These are phyloP conservation scores for Pseudachorutes palmiensis DNA, from an alignment of 1,140 invertebrate species.

Conservation along the genomic window DNA sequence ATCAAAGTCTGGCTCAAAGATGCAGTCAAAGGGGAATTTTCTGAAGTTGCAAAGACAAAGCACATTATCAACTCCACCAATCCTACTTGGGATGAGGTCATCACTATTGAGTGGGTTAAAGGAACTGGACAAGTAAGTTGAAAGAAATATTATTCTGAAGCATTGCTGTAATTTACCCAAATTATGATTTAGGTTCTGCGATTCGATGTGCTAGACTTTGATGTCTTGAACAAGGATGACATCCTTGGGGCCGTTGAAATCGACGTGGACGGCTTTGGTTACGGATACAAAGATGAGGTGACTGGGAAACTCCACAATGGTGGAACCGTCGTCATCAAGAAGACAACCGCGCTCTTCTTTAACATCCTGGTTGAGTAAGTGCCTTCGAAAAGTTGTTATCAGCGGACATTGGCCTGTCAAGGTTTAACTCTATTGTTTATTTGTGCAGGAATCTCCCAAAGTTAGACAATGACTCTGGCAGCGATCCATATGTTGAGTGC, in stretches of 20 bases:
- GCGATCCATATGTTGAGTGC: slow-evolving; percentile 1
- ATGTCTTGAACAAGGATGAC: slow-evolving; percentile 8
- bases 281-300: background rate
- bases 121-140: background rate
- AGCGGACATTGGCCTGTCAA: background rate
- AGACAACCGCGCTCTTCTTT: background rate
- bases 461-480: background rate
- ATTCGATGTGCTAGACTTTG: background rate
- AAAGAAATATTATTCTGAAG: background rate
- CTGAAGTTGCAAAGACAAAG: background rate
- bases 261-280: background rate
- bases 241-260: background rate
- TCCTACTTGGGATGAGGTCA: background rate
- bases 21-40: background rate
- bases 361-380: background rate
- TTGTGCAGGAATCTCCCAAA: background rate
- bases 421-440: background rate
- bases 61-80: background rate
- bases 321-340: background rate
- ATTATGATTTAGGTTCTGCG: background rate
- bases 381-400: background rate
- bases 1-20: slow-evolving; percentile 1
- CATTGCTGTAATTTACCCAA: background rate
- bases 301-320: background rate
- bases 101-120: background rate